Base-by-base conservation (phyloP, 2,113 vertebrate species). In the Alethe diademata region DNA sequence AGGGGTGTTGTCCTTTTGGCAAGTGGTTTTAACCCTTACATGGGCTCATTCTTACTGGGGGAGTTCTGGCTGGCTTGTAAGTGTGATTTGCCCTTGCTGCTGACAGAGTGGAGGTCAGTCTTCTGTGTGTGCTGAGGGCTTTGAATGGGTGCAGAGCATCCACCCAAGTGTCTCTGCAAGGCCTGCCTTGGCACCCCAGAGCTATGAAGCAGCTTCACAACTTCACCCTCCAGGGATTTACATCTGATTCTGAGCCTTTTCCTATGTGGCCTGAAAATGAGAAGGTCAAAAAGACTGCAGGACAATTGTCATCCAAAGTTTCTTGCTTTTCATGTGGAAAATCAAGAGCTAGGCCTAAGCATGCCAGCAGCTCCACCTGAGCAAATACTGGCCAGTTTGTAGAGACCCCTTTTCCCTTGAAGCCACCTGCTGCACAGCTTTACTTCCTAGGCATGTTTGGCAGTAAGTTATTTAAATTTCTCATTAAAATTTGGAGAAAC, bases 401-500 rank as follows among this genome's bases (percentile, higher is more conserved):
- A 47, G 42, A 65, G 6, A 73, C 50, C 19, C 28, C 43, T 87
- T 88, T 76, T 74, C 40, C 56, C 47, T 62, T 9, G 14, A 76
- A 83, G 62, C 22, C 61, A 53, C 66, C 26, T 28, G 24, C 47
- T 43, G 28, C 50, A 57, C 26, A 66, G 67, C 48, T 72, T 88
- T 78, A 23, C 62, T 85, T 85, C 19, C 36, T 35, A 73, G 58
- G 50, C 90, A 80, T 35, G 38, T 31, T 86, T 92, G 31, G 1
- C 73, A 83, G 82, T 6, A 92, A 86, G 82, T 76, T 90, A 88
- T 90, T 94, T 90, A 83, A 96, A 84, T 90, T 86, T 86, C 91
- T 78, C 86, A 45, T 88, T 88, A 96, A 94, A 93, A 93, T 94
- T 95, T 93, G 78, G 92, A 90, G 82, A 91, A 93, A 92, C 62